Conservation (phyloP, 2,797 vertebrate genomes). For the Anas georgica region DNA sequence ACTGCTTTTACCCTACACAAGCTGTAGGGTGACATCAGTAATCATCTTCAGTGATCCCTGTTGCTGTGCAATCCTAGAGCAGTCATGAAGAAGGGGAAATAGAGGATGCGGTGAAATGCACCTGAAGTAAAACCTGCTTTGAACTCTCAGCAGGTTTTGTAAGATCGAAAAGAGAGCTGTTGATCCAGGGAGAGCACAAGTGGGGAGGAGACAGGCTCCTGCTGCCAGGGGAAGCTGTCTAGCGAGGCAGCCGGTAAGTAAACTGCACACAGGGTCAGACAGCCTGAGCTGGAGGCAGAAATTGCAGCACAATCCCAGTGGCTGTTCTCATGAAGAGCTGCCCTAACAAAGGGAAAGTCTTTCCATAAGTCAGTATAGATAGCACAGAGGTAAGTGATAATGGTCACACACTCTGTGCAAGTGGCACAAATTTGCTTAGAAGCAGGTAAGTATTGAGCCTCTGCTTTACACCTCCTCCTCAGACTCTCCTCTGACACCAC, state of each 20-base stretch:
- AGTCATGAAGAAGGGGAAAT: neutral
- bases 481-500: neutral
- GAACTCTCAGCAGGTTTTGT: neutral
- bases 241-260: accelerated
- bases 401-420: neutral
- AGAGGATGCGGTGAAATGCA: accelerated
- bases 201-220: neutral
- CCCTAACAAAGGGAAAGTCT: neutral
- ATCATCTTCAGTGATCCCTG: neutral
- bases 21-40: neutral
- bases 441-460: neutral
- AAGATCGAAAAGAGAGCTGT: neutral
- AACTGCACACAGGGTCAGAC: neutral
- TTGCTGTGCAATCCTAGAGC: neutral
- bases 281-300: neutral
- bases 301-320: accelerated
- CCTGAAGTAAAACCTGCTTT: neutral
- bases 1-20: neutral
- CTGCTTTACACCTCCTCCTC: neutral
- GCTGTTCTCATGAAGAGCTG: neutral
- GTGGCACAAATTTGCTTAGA: neutral
- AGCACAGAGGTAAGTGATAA: accelerated
- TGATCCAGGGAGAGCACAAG: neutral
- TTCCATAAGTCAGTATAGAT: neutral
- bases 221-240: neutral